Percentiles rank a stretch among this genome's conserved stretches.
phyloP scores from a whole-genome alignment of 2,113 vertebrate species.

The Myodes glareolus region DNA sequence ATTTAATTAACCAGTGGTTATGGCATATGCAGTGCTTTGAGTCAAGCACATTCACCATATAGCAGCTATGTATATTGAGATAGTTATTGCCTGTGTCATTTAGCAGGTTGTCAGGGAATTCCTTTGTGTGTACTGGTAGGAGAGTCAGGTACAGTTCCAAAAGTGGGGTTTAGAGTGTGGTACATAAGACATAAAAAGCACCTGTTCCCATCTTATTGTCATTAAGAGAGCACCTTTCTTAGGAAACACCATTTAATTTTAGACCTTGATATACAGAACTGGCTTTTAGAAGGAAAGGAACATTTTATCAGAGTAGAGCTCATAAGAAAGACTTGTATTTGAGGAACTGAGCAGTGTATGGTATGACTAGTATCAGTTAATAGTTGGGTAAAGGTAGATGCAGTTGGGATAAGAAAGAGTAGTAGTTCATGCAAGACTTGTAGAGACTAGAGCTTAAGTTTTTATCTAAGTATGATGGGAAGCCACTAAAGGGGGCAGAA shows the following conservation, averaged over 20 bases:
- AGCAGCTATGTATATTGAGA: neutral
- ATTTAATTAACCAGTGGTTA: neutral
- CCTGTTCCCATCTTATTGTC: neutral
- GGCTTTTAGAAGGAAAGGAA: neutral
- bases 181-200: neutral
- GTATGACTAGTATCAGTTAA: neutral
- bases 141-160: neutral
- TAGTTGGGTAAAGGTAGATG: neutral
- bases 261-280: neutral
- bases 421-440: conserved; percentile 21
- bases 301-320: neutral
- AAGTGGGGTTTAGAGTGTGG: neutral
- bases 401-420: neutral
- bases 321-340: conserved; percentile 12
- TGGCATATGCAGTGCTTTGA: neutral
- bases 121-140: neutral
- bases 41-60: neutral
- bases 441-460: neutral
- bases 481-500: neutral
- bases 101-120: neutral
- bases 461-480: conserved; percentile 5
- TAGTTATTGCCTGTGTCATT: conserved; percentile 35
- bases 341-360: neutral
- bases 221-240: conserved; percentile 22
- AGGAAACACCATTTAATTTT: neutral